Evolutionary conservation across 2,113 vertebrate genomes (phyloP), one percentile per base, ranked within the genome.

Genomic region (Tichodroma muraria): DNA sequence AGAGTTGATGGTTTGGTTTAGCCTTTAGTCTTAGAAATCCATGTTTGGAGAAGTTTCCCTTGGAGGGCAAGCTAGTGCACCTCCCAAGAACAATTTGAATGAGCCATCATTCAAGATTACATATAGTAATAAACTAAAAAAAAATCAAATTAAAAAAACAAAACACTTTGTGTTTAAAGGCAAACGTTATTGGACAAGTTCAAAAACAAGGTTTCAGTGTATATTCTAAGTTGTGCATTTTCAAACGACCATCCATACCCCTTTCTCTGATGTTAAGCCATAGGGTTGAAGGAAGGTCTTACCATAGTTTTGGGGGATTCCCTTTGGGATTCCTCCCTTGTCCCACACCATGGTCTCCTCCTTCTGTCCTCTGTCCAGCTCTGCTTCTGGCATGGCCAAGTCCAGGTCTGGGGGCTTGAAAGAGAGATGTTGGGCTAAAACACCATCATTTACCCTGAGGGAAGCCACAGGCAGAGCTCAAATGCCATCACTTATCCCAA

Each of bases 361-460:
- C 82, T 52, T 38, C 70, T 27, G 0, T 77, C 79, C 66, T 42
- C 27, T 27, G 47, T 27, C 31, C 28, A 15, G 1, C 54, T n/a
- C 12, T 5, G 25, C 50, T 49, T 28, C 56, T 50, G 63, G 22
- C 15, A 6, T 1, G 3, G 1, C 27, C 2, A 1, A 28, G 18
- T 28, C 47, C 22, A 11, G 35, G 35, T 11, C 22, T 42, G 54
- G 2, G 10, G 12, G 2, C 3, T 47, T 63, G 64, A 14, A 54
- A 25, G 19, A 65, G 53, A 60, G 6, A 45, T 40, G 1, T 7
- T 7, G 20, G 40, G 14, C 61, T 63, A 31, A 24, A 72, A 52
- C 5, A 1, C 2, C 4, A 11, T 16, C 22, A 0, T 31, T 69
- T 15, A 9, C 15, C 30, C 33, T 0, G 0, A 35, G 16, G 76